Base-by-base conservation (phyloP, 2,797 vertebrate genomes). In the Apodemus agrarius region DNA sequence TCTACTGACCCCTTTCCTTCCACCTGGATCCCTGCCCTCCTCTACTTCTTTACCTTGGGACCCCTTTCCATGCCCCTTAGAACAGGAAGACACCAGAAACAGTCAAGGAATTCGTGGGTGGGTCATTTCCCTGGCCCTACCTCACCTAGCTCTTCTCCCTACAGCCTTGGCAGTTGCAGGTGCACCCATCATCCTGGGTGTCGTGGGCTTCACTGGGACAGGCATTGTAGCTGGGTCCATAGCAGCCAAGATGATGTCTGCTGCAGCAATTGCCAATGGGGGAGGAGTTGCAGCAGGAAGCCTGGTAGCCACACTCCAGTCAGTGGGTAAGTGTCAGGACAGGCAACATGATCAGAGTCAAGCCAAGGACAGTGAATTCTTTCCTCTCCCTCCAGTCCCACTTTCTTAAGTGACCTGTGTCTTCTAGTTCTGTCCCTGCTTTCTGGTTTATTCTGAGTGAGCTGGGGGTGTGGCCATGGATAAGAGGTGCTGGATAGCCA, bases 201-300 rank as follows among this genome's bases (percentile, higher is more conserved):
- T 59, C 3, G 0, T 76, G 12, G 97, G 97, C 82, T 97, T 97
- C 96, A 97, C 96, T 0, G 29, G 81, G 1, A 0, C 91, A 0
- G 95, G 96, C 1, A 97, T 97, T 22, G 92, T 86, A 0, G 93
- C 92, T 0, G 78, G 80, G 2, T 98, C 0, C 11, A 0, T 98
- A 0, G 98, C 97, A 0, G 97, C 98, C 96, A 98, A 97, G 88
- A 98, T 97, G 96, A 97, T 98, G 98, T 98, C 98, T 0, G 46
- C 8, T 0, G 95, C 97, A 0, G 98, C 98, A 9, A 3, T 96
- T 0, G 81, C 95, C 63, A 93, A 72, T 0, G 65, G 79, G 9
- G 84, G 72, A 0, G 81, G 75, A 0, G 79, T 97, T 12, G 52
- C 96, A 0, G 89, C 97, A 0, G 97, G 98, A 40, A 89, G 97